Evolutionary conservation across 2,113 vertebrate species (phyloP).

Genomic region (Aramus guarauna): DNA sequence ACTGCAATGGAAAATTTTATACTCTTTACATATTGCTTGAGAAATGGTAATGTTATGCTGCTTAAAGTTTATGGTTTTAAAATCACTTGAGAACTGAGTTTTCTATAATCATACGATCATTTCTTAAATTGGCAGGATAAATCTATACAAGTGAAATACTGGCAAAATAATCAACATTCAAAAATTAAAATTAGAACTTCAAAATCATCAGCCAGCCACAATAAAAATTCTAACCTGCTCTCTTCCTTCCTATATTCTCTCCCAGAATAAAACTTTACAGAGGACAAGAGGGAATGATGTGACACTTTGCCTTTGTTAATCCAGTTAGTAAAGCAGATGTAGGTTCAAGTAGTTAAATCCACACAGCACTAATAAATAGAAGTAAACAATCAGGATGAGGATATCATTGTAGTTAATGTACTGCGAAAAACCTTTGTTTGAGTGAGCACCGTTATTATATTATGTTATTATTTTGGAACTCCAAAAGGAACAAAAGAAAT

Average conservation of each 20-base stretch:
- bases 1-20: background rate
- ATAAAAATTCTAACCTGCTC: conserved; percentile 21
- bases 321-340: conserved; percentile 38
- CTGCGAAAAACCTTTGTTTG: background rate
- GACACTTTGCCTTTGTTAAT: conserved; percentile 12
- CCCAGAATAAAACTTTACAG: conserved; percentile 11
- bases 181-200: conserved; percentile 41
- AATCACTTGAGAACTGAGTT: background rate
- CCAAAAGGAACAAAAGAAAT: conserved; percentile 1
- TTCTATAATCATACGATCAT: background rate
- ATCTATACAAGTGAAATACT: conserved; percentile 35
- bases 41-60: background rate
- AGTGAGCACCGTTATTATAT: conserved; percentile 25
- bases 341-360: conserved; percentile 52
- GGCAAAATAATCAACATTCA: conserved; percentile 24
- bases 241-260: background rate
- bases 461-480: conserved; percentile 18
- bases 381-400: conserved; percentile 28
- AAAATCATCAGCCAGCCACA: conserved; percentile 6
- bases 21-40: background rate
- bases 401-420: conserved; percentile 6
- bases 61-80: background rate
- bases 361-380: conserved; percentile 46
- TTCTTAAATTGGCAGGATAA: conserved; percentile 12
- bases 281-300: background rate